Base-by-base conservation (phyloP, 2,888 invertebrate genomes). In the Brenthis daphne region DNA sequence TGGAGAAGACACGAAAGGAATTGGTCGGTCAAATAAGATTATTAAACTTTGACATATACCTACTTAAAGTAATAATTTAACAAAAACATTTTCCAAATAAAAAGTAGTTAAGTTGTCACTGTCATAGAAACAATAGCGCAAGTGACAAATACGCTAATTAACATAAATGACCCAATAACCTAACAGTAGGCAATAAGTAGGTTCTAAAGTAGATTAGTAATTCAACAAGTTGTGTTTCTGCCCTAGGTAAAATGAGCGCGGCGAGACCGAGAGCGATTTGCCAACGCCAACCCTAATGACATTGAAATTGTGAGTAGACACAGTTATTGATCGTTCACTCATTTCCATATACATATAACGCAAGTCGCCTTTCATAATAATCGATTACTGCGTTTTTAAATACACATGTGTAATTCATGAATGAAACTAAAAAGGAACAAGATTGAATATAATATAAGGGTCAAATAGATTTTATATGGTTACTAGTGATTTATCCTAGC, bases 231-330 rank as follows among this genome's bases (percentile, higher is more conserved):
- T 69, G 68, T 70, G 72, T 72, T 75, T 75, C 65, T 85, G 85
- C 84, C 81, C 77, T 81, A 86, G 86, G 86, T 86, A 82, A 85
- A 81, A 80, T 84, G 85, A 83, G 82, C 82, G 82, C 79, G 80
- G 78, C 84, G 79, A 81, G 83, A 80, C 71, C 82, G 77, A 77
- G 82, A 79, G 79, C 82, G 75, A 80, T 80, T 82, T 83, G 83
- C 78, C 82, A 80, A 78, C 85, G 76, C 77, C 85, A 78, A 79
- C 82, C 80, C 84, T 86, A 82, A 84, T 84, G 84, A 82, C 78
- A 81, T 82, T 81, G 75, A 78, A 83, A 86, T 87, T 87, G 88
- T 88, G 83, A 88, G 88, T 88, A 87, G 79, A 75, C 73, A 72
- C 33, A 65, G 20, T 64, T 71, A 73, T 71, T 72, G 66, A 69